phyloP scores from a whole-genome alignment of 2,797 vertebrate genomes.

The Chelmon rostratus region DNA sequence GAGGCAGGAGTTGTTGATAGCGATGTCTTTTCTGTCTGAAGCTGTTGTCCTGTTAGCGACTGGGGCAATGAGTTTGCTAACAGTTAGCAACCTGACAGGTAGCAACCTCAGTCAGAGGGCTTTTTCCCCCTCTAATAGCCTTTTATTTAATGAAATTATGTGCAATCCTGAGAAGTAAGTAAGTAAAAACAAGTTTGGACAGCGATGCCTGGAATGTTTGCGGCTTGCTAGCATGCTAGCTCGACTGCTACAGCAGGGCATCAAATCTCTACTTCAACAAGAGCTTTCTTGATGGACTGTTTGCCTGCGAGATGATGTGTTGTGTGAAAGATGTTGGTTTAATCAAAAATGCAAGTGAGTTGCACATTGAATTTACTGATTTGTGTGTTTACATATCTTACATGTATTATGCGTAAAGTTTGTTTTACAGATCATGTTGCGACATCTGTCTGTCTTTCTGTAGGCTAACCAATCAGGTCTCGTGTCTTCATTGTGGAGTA shows the following conservation, averaged over 20 bases:
- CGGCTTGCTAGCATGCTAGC: not conserved
- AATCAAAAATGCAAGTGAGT: not conserved
- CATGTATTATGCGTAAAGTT: not conserved
- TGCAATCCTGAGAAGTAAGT: not conserved
- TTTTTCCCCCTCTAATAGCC: too few relatives aligned
- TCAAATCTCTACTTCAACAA: too few relatives aligned
- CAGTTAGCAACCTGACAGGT: not conserved
- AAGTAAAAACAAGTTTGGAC: not conserved
- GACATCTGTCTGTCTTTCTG: conserved; percentile 10
- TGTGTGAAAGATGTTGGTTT: not conserved
- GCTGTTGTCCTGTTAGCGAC: too few relatives aligned
- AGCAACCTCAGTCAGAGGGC: not conserved
- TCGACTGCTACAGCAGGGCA: not conserved
- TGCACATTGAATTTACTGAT: not conserved
- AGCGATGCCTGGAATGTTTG: not conserved
- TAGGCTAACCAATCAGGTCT: not conserved
- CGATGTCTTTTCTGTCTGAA: too few relatives aligned
- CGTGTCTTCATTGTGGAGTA: not conserved
- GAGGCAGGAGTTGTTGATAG: too few relatives aligned
- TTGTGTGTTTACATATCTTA: not conserved
- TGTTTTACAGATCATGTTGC: conserved; percentile 2
- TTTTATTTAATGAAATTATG: too few relatives aligned
- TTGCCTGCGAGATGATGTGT: too few relatives aligned
- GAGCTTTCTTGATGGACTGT: too few relatives aligned
- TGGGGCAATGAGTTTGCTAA: not conserved